phyloP scores from a whole-genome alignment of 2,797 vertebrate species.

The Parambassis ranga region DNA sequence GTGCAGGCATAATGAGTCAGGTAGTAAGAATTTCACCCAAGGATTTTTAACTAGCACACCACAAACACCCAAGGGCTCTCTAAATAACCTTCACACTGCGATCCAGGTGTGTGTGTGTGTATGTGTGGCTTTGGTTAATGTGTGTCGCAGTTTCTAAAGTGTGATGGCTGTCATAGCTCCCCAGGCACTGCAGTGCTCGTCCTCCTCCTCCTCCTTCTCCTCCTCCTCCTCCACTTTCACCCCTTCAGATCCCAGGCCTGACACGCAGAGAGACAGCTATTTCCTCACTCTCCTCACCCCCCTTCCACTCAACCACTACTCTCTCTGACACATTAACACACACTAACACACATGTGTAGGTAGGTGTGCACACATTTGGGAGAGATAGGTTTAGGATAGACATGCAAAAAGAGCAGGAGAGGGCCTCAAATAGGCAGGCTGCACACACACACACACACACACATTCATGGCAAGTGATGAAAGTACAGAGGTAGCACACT shows the following conservation, averaged over 20 bases:
- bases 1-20: background rate
- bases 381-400: constrained; percentile 3
- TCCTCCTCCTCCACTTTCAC: constrained; percentile 41
- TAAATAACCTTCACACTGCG: constrained; percentile 44
- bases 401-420: background rate
- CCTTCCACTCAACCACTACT: background rate
- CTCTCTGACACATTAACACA: constrained; percentile 1
- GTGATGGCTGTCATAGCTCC: constrained; percentile 48
- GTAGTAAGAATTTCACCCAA: constrained; percentile 17
- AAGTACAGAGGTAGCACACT: constrained; percentile 3
- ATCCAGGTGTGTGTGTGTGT: constrained; percentile 54
- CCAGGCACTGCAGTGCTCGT: constrained; percentile 39
- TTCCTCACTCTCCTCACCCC: constrained; percentile 36
- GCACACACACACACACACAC: background rate
- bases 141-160: constrained; percentile 31
- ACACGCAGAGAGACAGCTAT: constrained; percentile 71
- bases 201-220: constrained; percentile 30
- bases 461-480: constrained; percentile 21
- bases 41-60: constrained; percentile 36
- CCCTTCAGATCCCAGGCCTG: constrained; percentile 50
- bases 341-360: background rate
- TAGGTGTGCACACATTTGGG: background rate
- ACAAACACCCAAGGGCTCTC: constrained; percentile 38
- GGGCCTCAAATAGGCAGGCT: constrained; percentile 16
- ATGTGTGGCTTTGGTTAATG: constrained; percentile 1